Percentiles rank a stretch among this genome's conserved stretches.
Evolutionary conservation across 2,113 vertebrate species (phyloP).

Genomic region (Cheirogaleus medius): DNA sequence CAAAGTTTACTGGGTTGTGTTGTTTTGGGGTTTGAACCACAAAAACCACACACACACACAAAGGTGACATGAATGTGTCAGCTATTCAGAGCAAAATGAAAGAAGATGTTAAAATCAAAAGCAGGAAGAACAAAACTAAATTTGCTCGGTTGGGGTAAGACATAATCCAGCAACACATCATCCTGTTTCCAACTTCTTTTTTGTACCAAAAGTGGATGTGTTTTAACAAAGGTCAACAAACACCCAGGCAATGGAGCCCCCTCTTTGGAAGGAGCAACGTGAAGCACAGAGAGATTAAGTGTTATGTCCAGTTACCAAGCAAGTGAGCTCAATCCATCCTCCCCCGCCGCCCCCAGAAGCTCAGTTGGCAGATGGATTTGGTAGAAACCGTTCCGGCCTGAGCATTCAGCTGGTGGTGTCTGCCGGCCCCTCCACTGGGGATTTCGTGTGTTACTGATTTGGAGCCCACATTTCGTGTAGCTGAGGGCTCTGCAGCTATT

Average conservation of each 20-base stretch:
- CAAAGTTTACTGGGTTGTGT: not conserved
- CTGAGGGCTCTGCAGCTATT: not conserved
- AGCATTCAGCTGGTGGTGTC: not conserved
- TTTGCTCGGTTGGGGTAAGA: not conserved
- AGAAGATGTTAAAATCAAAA: not conserved
- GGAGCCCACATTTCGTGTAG: not conserved
- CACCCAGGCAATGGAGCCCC: too few species aligned
- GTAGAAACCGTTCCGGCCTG: not conserved
- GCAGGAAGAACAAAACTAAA: not conserved
- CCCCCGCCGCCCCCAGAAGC: too few species aligned
- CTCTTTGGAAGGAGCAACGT: not conserved
- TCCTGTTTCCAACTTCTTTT: too few species aligned
- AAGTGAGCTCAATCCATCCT: not conserved
- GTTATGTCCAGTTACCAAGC: not conserved
- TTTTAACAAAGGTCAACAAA: not conserved
- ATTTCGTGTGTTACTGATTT: not conserved
- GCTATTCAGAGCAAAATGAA: not conserved
- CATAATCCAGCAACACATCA: rapidly evolving
- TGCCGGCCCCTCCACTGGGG: not conserved
- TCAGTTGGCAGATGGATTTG: not conserved
- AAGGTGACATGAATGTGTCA: too few species aligned
- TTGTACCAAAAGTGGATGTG: not conserved
- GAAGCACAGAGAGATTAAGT: not conserved
- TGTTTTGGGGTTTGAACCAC: not conserved
- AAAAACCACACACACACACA: too few species aligned